A percentile compares a stretch with the other conserved stretches of the same genome.
Evolutionary conservation across 2,888 invertebrate species (phyloP).

Genomic region (Lymantria dispar): DNA sequence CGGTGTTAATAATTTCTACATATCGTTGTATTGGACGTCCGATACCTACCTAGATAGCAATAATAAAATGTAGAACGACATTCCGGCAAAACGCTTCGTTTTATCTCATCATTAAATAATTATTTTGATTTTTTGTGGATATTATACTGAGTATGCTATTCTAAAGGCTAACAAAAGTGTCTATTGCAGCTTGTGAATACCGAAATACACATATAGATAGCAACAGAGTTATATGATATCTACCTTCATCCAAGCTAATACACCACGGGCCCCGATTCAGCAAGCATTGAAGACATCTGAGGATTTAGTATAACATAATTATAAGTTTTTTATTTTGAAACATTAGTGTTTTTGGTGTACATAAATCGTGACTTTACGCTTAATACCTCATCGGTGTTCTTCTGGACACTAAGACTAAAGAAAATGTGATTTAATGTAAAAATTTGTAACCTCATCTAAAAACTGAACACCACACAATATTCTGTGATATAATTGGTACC

Average conservation of each 20-base stretch:
- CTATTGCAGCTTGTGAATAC: slow-evolving; percentile 64
- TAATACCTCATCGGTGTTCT: slow-evolving; percentile 57
- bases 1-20: slow-evolving; percentile 60
- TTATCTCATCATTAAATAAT: slow-evolving; percentile 36
- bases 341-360: slow-evolving; percentile 61
- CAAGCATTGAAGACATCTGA: slow-evolving; percentile 95
- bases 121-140: slow-evolving; percentile 24
- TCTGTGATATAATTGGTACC: slow-evolving; percentile 77
- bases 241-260: slow-evolving; percentile 61
- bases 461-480: slow-evolving; percentile 64
- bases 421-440: slow-evolving; percentile 74
- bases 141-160: slow-evolving; percentile 15
- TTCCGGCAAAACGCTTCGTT: slow-evolving; percentile 47
- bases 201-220: slow-evolving; percentile 56
- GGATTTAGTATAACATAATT: slow-evolving; percentile 81
- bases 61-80: slow-evolving; percentile 59
- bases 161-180: slow-evolving; percentile 46
- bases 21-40: slow-evolving; percentile 59
- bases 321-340: slow-evolving; percentile 77
- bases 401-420: slow-evolving; percentile 57
- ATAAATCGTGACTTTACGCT: slow-evolving; percentile 59
- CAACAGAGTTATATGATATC: slow-evolving; percentile 54
- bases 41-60: slow-evolving; percentile 63
- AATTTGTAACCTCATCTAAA: slow-evolving; percentile 56
- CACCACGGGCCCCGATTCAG: slow-evolving; percentile 87